These are phyloP conservation scores for Lasius platythorax DNA, from an alignment of 2,888 invertebrate genomes.

Conservation along the genomic window DNA sequence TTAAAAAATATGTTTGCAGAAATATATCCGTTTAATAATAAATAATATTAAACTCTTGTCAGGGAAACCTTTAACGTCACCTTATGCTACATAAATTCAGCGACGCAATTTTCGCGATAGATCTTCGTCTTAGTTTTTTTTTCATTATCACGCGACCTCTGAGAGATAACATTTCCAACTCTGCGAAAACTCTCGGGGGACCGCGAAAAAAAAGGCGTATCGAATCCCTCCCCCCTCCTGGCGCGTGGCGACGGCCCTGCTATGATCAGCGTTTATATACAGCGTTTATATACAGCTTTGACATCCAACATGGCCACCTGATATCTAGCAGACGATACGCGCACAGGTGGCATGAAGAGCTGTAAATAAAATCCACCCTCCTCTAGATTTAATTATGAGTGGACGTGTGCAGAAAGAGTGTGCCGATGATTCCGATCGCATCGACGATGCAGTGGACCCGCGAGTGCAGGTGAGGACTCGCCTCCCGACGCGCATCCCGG, in stretches of 20 bases:
- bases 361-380: conserved; percentile 78
- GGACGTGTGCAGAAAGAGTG: conserved; percentile 76
- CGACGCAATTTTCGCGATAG: too few species aligned
- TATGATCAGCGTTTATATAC: conserved; percentile 24
- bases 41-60: neutral
- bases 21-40: neutral
- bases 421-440: conserved; percentile 80
- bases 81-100: neutral
- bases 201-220: neutral
- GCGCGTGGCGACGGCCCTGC: conserved; percentile 64
- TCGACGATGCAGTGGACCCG: conserved; percentile 92
- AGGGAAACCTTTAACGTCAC: neutral
- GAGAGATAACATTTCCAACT: conserved; percentile 14
- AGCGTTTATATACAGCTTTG: conserved; percentile 55
- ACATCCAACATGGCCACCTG: conserved; percentile 83
- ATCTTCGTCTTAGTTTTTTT: neutral
- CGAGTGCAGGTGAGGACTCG: conserved; percentile 90
- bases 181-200: neutral
- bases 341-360: conserved; percentile 83
- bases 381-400: conserved; percentile 80
- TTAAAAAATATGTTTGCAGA: neutral
- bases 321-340: conserved; percentile 84
- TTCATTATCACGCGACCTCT: conserved; percentile 16
- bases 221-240: neutral
- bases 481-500: neutral